phyloP scores from a whole-genome alignment of 2,113 vertebrate species.

The Raphicerus campestris region DNA sequence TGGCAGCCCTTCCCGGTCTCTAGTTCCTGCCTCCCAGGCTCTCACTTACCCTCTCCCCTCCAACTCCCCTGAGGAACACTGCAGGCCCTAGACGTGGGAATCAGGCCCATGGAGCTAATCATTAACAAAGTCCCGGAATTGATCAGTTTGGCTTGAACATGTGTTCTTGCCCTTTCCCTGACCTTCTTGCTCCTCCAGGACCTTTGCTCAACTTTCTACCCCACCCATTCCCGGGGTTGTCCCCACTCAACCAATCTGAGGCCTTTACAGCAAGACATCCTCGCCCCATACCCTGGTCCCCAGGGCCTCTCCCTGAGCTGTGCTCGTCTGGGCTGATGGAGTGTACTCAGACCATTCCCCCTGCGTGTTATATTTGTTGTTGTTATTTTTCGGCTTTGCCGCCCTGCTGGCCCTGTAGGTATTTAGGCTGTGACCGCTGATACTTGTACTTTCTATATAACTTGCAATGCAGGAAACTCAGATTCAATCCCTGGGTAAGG shows the following conservation, averaged over 20 bases:
- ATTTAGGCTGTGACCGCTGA: background rate
- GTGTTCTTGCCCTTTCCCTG: background rate
- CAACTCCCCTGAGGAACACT: fast-evolving
- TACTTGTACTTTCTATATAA: background rate
- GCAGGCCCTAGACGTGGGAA: background rate
- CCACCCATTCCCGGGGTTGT: background rate
- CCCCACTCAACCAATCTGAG: too few relatives aligned
- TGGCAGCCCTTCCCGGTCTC: background rate
- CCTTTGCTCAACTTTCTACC: background rate
- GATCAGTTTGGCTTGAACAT: background rate
- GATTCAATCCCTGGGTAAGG: background rate
- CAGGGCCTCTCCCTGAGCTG: fast-evolving
- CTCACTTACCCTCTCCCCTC: background rate
- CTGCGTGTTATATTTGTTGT: background rate
- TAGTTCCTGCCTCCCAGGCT: background rate
- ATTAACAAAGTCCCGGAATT: background rate
- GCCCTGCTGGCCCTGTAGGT: background rate
- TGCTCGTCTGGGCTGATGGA: background rate
- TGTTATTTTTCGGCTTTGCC: background rate
- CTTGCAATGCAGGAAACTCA: background rate
- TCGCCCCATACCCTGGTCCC: background rate
- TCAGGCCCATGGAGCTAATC: background rate
- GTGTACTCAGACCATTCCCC: background rate
- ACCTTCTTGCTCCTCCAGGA: background rate
- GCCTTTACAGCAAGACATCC: too few relatives aligned